Evolutionary conservation across 2,797 vertebrate genomes (phyloP).

Genomic region (Hozukius guyotensis): DNA sequence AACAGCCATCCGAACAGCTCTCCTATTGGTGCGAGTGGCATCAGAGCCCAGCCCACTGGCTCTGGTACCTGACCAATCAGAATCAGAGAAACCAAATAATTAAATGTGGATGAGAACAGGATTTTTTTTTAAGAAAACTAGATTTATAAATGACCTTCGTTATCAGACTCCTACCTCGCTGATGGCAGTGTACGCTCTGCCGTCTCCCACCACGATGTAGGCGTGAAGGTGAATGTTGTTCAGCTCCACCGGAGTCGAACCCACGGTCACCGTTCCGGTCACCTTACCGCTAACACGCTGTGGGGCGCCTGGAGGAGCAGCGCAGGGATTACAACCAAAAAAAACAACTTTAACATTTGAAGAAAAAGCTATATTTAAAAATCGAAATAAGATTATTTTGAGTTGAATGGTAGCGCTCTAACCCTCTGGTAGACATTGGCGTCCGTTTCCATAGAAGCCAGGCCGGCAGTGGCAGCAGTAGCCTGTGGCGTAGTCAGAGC

Average conservation of each 20-base stretch:
- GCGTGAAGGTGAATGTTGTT: conserved; percentile 89
- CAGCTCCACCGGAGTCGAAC: conserved; percentile 80
- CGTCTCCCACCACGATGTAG: conserved; percentile 93
- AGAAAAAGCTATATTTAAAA: not conserved
- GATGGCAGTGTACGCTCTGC: conserved; percentile 92
- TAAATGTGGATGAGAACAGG: not conserved
- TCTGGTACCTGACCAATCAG: conserved; percentile 82
- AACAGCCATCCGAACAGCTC: conserved; percentile 96
- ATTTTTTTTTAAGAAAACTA: not conserved
- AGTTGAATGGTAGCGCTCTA: not conserved
- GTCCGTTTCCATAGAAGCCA: conserved; percentile 91
- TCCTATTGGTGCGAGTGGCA: conserved; percentile 89
- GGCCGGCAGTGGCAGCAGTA: conserved; percentile 92
- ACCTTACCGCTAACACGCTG: conserved; percentile 96
- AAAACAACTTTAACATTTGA: not conserved
- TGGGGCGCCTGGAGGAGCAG: conserved; percentile 85
- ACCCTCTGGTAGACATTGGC: conserved; percentile 93
- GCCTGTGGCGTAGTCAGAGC: conserved; percentile 89
- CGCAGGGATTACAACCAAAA: not conserved
- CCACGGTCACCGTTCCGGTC: conserved; percentile 87
- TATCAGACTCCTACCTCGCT: conserved; percentile 86
- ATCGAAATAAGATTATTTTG: too few relatives aligned
- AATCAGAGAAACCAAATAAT: not conserved
- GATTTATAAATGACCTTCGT: not conserved
- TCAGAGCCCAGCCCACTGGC: conserved; percentile 88